Conservation (phyloP, 2,888 invertebrate species). For the Stramonita haemastoma region DNA sequence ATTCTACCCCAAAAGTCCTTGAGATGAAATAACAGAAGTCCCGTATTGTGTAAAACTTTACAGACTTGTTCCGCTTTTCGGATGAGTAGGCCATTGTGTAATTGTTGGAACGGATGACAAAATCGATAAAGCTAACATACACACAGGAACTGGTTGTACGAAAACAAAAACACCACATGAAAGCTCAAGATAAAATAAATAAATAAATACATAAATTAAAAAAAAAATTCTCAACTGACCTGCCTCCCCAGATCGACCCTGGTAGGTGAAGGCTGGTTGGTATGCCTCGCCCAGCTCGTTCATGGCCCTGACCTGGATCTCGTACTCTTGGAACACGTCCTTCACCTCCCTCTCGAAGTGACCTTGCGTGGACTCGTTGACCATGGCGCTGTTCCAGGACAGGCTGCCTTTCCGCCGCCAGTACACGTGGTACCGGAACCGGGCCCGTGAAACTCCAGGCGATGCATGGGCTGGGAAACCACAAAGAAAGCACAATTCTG, state of each 20-base stretch:
- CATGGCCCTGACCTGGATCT: constrained; percentile 66
- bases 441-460: constrained; percentile 66
- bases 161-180: too few species aligned
- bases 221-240: constrained; percentile 57
- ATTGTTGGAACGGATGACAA: too few species aligned
- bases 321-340: constrained; percentile 65
- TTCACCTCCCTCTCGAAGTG: constrained; percentile 65
- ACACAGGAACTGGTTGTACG: too few species aligned
- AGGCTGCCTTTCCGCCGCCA: constrained; percentile 67
- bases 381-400: constrained; percentile 62
- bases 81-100: too few species aligned
- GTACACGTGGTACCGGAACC: constrained; percentile 63
- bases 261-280: constrained; percentile 64
- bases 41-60: too few species aligned
- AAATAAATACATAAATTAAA: too few species aligned
- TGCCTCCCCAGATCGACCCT: constrained; percentile 66
- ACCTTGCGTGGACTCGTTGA: constrained; percentile 56
- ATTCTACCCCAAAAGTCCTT: too few species aligned
- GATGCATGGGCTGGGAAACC: constrained; percentile 64
- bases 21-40: too few species aligned
- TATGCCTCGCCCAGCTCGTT: constrained; percentile 66
- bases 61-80: too few species aligned
- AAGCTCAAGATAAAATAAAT: too few species aligned
- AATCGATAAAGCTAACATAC: too few species aligned
- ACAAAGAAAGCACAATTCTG: not conserved